Evolutionary conservation across 2,888 invertebrate species (phyloP), one percentile per base, ranked within the genome.

Genomic region (Diploptera punctata): DNA sequence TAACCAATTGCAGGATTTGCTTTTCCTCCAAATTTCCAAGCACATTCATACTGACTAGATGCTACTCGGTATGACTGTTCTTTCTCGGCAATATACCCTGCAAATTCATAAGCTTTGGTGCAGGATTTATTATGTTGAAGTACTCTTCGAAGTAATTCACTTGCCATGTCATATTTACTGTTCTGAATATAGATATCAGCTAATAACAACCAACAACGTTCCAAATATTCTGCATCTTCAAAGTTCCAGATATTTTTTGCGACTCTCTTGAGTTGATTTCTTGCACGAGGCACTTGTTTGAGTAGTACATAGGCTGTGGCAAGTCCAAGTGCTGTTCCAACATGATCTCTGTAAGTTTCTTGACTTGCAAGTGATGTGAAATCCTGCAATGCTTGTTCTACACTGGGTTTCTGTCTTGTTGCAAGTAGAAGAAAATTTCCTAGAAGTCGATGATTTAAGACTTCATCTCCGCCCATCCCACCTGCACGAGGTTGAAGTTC

Each of bases 221-320:
- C 99, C 73, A 99, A 85, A 79, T 98, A 97, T 79, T 98, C 98
- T 0, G 98, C 97, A 79, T 98, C 97, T 81, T 98, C 97, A 77
- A 97, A 95, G 16, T 92, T 95, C 98, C 98, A 99, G 0, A 87
- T 85, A 68, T 91, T 90, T 76, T 95, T 93, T 0, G 93, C 89
- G 19, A 98, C 90, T 31, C 96, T 86, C 82, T 99, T 99, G 68
- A 99, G 82, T 78, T 97, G 94, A 81, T 95, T 97, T 78, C 97
- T 91, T 0, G 98, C 98, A 67, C 97, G 87, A 19, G 96, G 97
- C 0, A 90, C 89, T 83, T 97, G 98, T 81, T 98, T 99, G 62
- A 96, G 83, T 26, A 96, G 88, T 80, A 96, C 92, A 80, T 94
- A 93, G 0, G 90, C 95, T 67, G 90, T 91, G 21, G 96, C 93